Percentiles rank a stretch among this genome's conserved stretches.
These are phyloP conservation scores for Tolmerus cingulatus DNA, from an alignment of 2,888 invertebrate genomes.

Conservation along the genomic window DNA sequence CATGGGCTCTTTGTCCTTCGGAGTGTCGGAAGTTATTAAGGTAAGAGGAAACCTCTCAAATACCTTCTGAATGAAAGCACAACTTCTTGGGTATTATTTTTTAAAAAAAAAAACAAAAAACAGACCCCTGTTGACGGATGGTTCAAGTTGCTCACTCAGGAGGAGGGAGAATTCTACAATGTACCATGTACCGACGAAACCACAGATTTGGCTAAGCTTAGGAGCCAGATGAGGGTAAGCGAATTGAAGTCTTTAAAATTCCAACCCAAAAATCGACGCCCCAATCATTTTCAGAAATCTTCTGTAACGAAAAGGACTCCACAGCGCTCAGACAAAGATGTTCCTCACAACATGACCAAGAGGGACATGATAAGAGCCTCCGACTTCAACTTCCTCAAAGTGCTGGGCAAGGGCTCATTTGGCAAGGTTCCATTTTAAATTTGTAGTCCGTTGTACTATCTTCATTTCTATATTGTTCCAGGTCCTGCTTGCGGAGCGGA, in stretches of 20 bases:
- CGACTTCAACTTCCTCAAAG: constrained; percentile 99
- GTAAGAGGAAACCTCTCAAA: constrained; percentile 48
- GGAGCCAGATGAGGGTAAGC: constrained; percentile 78
- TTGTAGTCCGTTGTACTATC: constrained; percentile 1
- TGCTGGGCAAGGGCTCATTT: constrained; percentile 97
- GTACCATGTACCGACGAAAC: constrained; percentile 96
- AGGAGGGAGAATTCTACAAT: constrained; percentile 99
- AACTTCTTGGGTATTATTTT: background rate
- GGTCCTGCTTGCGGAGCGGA: constrained; percentile 98
- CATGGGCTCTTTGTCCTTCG: constrained; percentile 99
- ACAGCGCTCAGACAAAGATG: constrained; percentile 72
- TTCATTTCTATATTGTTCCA: constrained; percentile 59
- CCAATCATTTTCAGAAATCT: constrained; percentile 66
- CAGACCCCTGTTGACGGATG: constrained; percentile 88
- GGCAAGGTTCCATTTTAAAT: constrained; percentile 78
- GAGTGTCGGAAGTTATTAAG: constrained; percentile 94
- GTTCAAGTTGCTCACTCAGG: constrained; percentile 96
- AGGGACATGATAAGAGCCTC: constrained; percentile 96
- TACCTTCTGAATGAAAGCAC: background rate
- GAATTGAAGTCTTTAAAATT: background rate
- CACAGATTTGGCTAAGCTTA: constrained; percentile 80
- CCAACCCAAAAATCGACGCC: background rate
- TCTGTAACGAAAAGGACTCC: constrained; percentile 67
- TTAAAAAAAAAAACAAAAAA: background rate
- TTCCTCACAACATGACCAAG: constrained; percentile 90